Base-by-base conservation (phyloP, 2,888 invertebrate genomes). In the Anagyrus pseudococci region DNA sequence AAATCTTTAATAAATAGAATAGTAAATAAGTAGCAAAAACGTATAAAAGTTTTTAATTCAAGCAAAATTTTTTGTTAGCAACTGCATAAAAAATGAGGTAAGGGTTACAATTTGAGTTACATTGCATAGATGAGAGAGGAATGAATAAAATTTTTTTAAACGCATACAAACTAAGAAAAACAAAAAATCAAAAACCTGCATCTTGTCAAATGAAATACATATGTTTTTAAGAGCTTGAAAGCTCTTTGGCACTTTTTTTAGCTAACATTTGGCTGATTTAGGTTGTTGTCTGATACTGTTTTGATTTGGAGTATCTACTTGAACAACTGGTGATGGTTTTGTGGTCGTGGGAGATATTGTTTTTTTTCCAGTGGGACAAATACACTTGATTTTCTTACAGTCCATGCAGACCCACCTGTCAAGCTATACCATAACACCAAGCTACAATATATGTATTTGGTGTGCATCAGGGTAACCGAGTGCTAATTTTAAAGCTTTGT, bases 381-480 rank as follows among this genome's bases (percentile, higher is more conserved):
- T 82, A 81, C 88, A 88, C 82, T 87, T 88, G 82, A 88, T 84
- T 81, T 85, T 86, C 83, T 85, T 86, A 86, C 88, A 88, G 77
- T 86, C 86, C 82, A 85, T 85, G 85, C 88, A 88, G 84, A 88
- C 86, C 86, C 87, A 88, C 83, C 86, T 87, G 85, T 87, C 87
- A 86, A 88, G 86, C 88, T 88, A 37, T 37, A 86, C 77, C 86
- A 86, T 86, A 85, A 86, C 83, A 84, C 85, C 76, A 85, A 84
- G 79, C 81, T 85, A 85, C 85, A 68, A 75, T 73, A 75, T 72
- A 71, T 73, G 48, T 57, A 54, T 23, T 20, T 50, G 10, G 37
- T 22, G 20, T 26, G 22, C 22, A n/a, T 22, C 8, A 37, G 50
- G 20, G 13, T 19, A 37, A 50, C 50, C 22, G 33, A 56, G 33